These are phyloP conservation scores for Leuctra nigra DNA, from an alignment of 2,888 invertebrate genomes.

Conservation along the genomic window DNA sequence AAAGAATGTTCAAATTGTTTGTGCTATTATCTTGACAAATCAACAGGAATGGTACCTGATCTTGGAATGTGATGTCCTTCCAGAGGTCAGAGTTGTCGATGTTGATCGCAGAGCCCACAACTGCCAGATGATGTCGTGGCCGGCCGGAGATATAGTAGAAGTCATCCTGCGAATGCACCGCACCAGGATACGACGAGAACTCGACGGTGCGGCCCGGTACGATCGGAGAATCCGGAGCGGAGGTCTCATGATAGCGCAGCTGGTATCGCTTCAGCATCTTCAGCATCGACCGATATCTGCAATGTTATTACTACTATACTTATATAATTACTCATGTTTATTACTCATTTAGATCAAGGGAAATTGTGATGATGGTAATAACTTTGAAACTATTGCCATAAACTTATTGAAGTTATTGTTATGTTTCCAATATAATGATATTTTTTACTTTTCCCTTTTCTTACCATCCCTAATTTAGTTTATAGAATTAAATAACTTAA, in stretches of 20 bases:
- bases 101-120: constrained; percentile 71
- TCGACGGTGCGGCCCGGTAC: constrained; percentile 63
- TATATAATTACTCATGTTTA: too few species aligned
- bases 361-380: too few species aligned
- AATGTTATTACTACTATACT: too few species aligned
- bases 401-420: too few species aligned
- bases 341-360: too few species aligned
- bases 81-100: constrained; percentile 66
- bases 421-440: too few species aligned
- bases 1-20: too few species aligned
- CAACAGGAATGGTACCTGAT: constrained; percentile 49
- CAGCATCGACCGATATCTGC: constrained; percentile 71
- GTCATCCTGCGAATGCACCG: constrained; percentile 75
- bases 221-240: constrained; percentile 41
- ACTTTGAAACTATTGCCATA: too few species aligned
- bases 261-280: constrained; percentile 79
- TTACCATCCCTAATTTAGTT: too few species aligned
- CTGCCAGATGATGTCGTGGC: constrained; percentile 47
- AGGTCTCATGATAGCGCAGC: constrained; percentile 60
- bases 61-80: constrained; percentile 57
- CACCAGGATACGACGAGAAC: constrained; percentile 81
- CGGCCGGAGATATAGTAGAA: constrained; percentile 59
- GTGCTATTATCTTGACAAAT: too few species aligned
- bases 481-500: too few species aligned
- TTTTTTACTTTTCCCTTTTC: too few species aligned